A percentile compares a stretch with the other conserved stretches of the same genome.
Conservation (phyloP, 2,888 invertebrate genomes). For the Caenorhabditis panamensis region DNA sequence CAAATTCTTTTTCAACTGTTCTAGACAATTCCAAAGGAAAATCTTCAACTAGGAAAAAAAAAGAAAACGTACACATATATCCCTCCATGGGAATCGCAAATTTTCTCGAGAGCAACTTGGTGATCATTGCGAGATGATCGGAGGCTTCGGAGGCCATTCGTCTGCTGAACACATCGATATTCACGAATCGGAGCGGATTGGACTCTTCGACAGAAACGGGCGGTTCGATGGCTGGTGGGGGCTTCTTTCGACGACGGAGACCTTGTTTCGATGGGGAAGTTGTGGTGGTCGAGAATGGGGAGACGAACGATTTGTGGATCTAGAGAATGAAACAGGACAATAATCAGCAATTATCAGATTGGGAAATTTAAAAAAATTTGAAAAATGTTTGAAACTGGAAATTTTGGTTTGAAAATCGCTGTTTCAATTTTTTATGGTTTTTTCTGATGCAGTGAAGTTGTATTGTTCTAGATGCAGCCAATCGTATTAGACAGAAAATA, state of each 20-base stretch:
- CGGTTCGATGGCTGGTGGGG: conserved; percentile 51
- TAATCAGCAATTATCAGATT: background rate
- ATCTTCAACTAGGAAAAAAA: conserved; percentile 3
- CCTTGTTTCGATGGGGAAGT: conserved; percentile 18
- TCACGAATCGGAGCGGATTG: conserved; percentile 53
- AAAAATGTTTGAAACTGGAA: no score
- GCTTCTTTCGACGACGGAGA: conserved; percentile 37
- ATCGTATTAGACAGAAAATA: background rate
- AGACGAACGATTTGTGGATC: conserved; percentile 50
- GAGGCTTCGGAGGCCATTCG: conserved; percentile 51
- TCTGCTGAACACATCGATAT: conserved; percentile 46
- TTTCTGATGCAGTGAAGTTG: no score
- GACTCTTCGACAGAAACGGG: conserved; percentile 56
- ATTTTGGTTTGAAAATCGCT: no score
- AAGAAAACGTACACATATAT: conserved; percentile 72
- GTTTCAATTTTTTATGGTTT: no score
- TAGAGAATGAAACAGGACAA: conserved; percentile 7
- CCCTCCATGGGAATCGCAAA: conserved; percentile 79
- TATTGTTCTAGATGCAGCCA: no score
- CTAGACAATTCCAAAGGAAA: background rate
- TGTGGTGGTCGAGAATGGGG: conserved; percentile 38
- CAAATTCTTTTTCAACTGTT: no score
- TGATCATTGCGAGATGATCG: conserved; percentile 76
- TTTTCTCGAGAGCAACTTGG: conserved; percentile 72
- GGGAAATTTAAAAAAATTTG: no score